Base-by-base conservation (phyloP, 2,113 vertebrate genomes). In the Syngnathoides biaculeatus region DNA sequence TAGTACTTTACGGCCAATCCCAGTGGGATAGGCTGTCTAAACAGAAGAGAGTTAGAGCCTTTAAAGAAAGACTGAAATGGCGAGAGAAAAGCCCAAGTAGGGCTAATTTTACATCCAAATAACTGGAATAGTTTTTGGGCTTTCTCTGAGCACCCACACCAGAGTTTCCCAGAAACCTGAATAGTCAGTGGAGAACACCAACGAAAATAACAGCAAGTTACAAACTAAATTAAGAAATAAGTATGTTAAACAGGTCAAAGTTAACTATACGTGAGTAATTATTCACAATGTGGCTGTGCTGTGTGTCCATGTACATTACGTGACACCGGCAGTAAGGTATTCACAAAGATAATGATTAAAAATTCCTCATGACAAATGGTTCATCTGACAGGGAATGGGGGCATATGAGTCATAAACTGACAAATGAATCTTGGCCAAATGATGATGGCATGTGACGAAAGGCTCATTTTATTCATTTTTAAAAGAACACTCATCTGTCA, bases 81-180 rank as follows among this genome's bases (percentile, higher is more conserved):
- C 68, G 65, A 68, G 75, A 53, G 68, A 81, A 82, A 87, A 79
- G 65, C 62, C 78, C 64, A 67, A 85, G 66, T 52, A 69, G 68
- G 69, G 79, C 83, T 92, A 89, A 92, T 87, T 90, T 90, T 91
- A 83, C 82, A 61, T 13, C 11, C 58, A 88, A 83, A 83, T 79
- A 50, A 77, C 79, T 24, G 73, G 86, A 87, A 88, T 86, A 82
- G 75, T 72, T 76, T 80, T 63, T 65, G 73, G 78, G 79, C 76
- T 87, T 85, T 90, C 88, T 87, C 89, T 76, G 80, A 89, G 88
- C 86, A 84, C 78, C 78, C 67, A 10, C 35, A 56, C 5, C 60
- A 72, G 67, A 56, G 65, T 89, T 93, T 92, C 88, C 89, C 91
- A 93, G 88, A 89, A 78, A 71, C 71, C 71, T 73, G 78, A 47